Conservation (phyloP, 2,113 vertebrate genomes). For the Vidua chalybeata region DNA sequence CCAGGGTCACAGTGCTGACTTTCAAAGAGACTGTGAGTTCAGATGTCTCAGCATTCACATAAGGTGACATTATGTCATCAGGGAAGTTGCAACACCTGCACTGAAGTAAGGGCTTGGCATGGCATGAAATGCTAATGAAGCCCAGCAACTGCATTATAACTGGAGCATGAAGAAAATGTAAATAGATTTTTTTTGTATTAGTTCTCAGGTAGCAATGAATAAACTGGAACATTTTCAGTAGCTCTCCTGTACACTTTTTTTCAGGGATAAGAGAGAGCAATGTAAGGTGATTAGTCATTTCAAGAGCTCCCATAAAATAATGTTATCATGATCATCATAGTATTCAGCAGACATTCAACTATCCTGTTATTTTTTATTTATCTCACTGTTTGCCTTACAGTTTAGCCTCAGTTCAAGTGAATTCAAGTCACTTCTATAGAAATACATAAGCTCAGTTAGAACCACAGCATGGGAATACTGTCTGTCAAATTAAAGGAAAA, state of each 20-base stretch:
- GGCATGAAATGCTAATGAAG: not conserved
- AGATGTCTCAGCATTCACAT: not conserved
- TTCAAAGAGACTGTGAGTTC: not conserved
- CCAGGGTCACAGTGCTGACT: not conserved
- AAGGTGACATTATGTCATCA: not conserved
- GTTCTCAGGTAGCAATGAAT: not conserved
- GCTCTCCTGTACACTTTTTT: not conserved
- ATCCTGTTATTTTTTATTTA: not conserved
- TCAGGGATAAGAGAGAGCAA: not conserved
- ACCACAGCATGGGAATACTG: not conserved
- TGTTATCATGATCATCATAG: not conserved
- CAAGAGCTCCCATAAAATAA: not conserved
- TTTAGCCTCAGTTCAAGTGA: not conserved
- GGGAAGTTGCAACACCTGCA: not conserved
- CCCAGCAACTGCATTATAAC: not conserved
- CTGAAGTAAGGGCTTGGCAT: not conserved
- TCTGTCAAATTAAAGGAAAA: not conserved
- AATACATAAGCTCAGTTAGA: not conserved
- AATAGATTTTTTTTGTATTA: not conserved
- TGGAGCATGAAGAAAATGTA: not conserved
- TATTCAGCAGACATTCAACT: not conserved
- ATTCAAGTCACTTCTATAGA: not conserved
- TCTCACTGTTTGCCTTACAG: not conserved
- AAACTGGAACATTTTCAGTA: not conserved
- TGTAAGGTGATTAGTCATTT: not conserved